These are phyloP conservation scores for Ctenodactylus gundi DNA, from an alignment of 2,113 vertebrate genomes.

Conservation along the genomic window DNA sequence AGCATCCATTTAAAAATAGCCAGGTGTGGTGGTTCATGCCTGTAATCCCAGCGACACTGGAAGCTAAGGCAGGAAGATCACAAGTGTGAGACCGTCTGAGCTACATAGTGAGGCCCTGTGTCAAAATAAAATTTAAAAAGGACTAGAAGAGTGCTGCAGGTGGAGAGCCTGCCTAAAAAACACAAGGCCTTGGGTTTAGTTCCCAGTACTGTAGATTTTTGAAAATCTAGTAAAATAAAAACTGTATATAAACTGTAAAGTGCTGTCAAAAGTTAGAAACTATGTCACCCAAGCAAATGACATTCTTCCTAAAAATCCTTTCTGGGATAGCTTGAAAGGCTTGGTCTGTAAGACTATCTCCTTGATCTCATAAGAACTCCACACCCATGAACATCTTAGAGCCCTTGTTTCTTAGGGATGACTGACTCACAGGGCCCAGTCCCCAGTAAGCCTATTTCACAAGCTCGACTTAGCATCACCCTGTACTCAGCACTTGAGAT, in stretches of 20 bases:
- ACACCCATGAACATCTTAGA: too few species aligned
- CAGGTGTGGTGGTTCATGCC: too few species aligned
- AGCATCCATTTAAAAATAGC: background rate
- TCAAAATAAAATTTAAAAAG: background rate
- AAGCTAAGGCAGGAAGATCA: background rate
- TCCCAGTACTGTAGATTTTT: background rate
- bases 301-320: background rate
- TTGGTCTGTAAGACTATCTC: background rate
- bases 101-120: background rate
- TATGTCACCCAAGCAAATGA: background rate
- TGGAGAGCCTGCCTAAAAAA: background rate
- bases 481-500: background rate
- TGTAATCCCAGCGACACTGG: background rate
- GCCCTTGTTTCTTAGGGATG: background rate
- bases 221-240: background rate
- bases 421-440: background rate
- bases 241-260: background rate
- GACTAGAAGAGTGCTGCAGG: background rate
- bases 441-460: rapidly evolving
- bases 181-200: background rate
- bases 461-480: rapidly evolving
- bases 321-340: background rate
- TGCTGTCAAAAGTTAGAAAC: background rate
- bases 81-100: background rate
- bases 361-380: background rate